phyloP scores from a whole-genome alignment of 2,113 vertebrate species.

The Gymnobelideus leadbeateri region DNA sequence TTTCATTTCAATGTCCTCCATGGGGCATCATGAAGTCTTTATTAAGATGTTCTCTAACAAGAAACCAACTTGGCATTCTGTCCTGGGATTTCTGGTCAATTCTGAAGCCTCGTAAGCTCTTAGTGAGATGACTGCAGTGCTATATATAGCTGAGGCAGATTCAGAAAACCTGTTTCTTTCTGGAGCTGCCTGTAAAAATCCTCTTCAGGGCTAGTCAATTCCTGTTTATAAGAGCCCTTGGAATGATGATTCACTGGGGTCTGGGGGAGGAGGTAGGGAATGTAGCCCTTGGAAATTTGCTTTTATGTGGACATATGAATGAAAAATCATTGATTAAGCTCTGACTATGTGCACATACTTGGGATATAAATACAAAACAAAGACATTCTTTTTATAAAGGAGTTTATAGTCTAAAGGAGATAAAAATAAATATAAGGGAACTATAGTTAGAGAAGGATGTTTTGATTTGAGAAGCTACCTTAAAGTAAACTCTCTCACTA shows the following conservation, averaged over 20 bases:
- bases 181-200: background rate
- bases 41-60: background rate
- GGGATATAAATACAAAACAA: background rate
- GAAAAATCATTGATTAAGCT: background rate
- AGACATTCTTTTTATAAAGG: background rate
- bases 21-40: background rate
- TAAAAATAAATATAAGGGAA: background rate
- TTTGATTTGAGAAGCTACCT: background rate
- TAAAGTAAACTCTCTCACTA: background rate
- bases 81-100: background rate
- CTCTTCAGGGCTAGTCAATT: background rate
- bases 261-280: background rate
- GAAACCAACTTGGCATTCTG: background rate
- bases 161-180: slow-evolving; percentile 1
- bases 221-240: background rate
- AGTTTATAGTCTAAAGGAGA: background rate
- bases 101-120: background rate
- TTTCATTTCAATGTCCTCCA: background rate
- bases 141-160: background rate
- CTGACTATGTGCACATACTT: background rate
- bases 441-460: background rate
- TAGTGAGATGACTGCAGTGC: background rate
- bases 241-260: background rate
- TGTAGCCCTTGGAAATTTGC: background rate
- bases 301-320: background rate